Base-by-base conservation (phyloP, 2,113 vertebrate species). In the Egretta garzetta region DNA sequence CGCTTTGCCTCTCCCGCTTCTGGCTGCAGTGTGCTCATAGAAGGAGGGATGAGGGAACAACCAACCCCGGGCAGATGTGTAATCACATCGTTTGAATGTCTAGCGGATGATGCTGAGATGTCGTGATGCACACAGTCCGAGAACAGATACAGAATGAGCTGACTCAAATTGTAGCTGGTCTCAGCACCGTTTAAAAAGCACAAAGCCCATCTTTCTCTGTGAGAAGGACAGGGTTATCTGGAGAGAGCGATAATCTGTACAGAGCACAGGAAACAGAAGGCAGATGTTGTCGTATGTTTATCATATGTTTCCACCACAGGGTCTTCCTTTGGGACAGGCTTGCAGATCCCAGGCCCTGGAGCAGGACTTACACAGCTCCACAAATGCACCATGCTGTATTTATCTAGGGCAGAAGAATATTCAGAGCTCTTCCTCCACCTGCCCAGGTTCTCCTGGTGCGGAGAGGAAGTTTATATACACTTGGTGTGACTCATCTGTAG, bases 251-350 rank as follows among this genome's bases (percentile, higher is more conserved):
- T 80, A 83, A 92, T 95, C 77, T 83, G 45, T 50, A 66, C 73
- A 77, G 49, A 90, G 73, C 66, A 79, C 91, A 96, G 95, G 94
- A 97, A 97, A 86, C 87, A 91, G 62, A 90, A 96, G 71, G 67
- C 93, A 93, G 91, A 95, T 97, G 86, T 75, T 87, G 86, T 95
- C 45, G 5, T 82, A 16, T 82, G 62, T 76, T 93, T 96, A 75
- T 93, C 71, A 50, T 80, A 32, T 41, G 66, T 90, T 95, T 96
- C 87, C 79, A 93, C 52, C 66, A 52, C 3, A 2, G 59, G 50
- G 23, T 80, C 71, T 82, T 96, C 86, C 94, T 79, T n/a, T 80
- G 93, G 89, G 66, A 80, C 12, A 45, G 45, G 49, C 62, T 89
- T 82, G 56, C 53, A 76, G 52, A 87, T 90, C 71, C 74, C 60